Evolutionary conservation across 1,140 invertebrate genomes (phyloP), one percentile per base, ranked within the genome.

Genomic region (Drosophila nigromelanica): DNA sequence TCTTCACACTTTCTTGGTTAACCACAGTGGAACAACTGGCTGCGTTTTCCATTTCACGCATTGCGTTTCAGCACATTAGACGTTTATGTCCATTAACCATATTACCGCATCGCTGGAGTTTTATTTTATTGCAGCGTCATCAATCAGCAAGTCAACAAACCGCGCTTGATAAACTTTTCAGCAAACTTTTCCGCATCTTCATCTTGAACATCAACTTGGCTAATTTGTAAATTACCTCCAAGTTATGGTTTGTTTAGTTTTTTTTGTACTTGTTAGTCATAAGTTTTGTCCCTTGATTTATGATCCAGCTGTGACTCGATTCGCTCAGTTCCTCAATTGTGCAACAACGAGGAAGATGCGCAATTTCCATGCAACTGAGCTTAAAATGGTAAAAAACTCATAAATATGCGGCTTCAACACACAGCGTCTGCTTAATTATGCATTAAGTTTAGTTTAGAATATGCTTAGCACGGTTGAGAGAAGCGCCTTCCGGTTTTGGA

Each of bases 1-100:
- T 76, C 83, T 89, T 87, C 79, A 87, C 83, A 87, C 83, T 87
- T 87, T 87, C 83, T 69, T 79, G 74, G 77, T 78, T 74, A 85
- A 71, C 52, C 81, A 85, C 62, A 52, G 70, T 71, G 74, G 68
- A 52, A 86, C 70, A 73, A 73, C 78, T 24, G 60, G 43, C 40
- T 35, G 39, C 45, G 66, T 80, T 80, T 80, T 77, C 71, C 35
- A 62, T 62, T 63, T 45, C 75, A 79, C 82, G 82, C 82, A 79
- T 63, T 70, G 50, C 69, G 52, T 80, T 58, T 60, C 61, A 54
- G 27, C 83, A 86, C 77, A 82, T 70, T 73, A 69, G 67, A 61
- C 33, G 7, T 82, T 81, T 82, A 73, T 81, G 82, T 76, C 78
- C 82, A 86, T 87, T 82, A 81, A 71, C 58, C 63, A 71, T 69